Evolutionary conservation across 2,888 invertebrate genomes (phyloP).

Genomic region (Mellilla xanthometata): DNA sequence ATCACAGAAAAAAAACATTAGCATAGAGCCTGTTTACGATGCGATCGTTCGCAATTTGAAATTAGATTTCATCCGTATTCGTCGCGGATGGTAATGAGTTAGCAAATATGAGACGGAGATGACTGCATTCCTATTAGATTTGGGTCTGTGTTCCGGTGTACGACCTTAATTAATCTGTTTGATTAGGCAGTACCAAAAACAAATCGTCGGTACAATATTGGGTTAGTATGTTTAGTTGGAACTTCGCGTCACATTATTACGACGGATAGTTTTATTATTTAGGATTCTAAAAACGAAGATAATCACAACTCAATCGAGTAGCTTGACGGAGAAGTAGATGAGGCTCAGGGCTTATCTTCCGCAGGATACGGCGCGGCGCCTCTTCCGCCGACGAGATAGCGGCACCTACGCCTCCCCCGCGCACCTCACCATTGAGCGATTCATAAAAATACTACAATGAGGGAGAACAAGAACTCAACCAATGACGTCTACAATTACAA

Average conservation of each 20-base stretch:
- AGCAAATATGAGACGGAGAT: constrained; percentile 6
- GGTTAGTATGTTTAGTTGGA: neutral
- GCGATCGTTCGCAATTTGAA: constrained; percentile 18
- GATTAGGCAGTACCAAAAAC: neutral
- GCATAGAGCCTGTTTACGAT: constrained; percentile 44
- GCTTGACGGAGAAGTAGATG: constrained; percentile 38
- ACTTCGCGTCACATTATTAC: too few relatives aligned
- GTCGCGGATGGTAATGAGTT: constrained; percentile 7
- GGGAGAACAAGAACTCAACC: too few relatives aligned
- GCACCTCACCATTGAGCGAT: constrained; percentile 2
- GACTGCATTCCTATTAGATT: constrained; percentile 2
- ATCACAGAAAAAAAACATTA: constrained; percentile 67
- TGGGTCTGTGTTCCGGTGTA: constrained; percentile 2
- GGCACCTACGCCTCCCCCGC: constrained; percentile 45
- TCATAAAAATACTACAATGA: neutral
- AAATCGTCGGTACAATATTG: neutral
- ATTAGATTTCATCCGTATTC: constrained; percentile 4
- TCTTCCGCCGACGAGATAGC: constrained; percentile 54
- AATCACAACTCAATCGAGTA: constrained; percentile 9
- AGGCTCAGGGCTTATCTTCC: constrained; percentile 58
- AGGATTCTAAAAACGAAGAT: neutral
- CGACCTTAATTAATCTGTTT: neutral
- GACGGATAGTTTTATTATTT: too few relatives aligned
- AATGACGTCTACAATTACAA: too few relatives aligned
- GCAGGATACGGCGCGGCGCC: constrained; percentile 58